These are phyloP conservation scores for Corvus hawaiiensis DNA, from an alignment of 2,113 vertebrate species.

Conservation along the genomic window DNA sequence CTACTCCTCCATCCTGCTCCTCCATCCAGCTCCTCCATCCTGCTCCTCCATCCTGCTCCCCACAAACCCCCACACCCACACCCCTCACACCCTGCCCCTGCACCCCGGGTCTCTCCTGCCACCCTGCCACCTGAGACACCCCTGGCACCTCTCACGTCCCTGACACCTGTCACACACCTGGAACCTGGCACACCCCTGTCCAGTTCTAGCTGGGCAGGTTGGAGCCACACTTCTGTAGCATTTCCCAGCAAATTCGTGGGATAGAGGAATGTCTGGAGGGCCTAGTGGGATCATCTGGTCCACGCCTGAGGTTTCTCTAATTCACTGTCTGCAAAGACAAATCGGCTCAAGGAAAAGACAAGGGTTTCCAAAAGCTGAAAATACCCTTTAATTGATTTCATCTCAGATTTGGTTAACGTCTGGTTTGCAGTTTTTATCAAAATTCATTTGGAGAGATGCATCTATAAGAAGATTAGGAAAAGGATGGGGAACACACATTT, in stretches of 20 bases:
- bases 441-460: not conserved
- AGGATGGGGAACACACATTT: not conserved
- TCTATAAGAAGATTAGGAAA: not conserved
- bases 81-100: too few relatives aligned
- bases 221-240: accelerated
- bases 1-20: not conserved
- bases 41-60: not conserved
- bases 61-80: too few relatives aligned
- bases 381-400: not conserved
- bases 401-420: not conserved
- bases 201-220: too few relatives aligned
- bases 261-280: not conserved
- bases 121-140: not conserved
- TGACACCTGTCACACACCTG: too few relatives aligned
- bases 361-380: not conserved
- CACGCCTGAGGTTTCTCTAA: too few relatives aligned
- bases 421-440: not conserved
- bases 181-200: too few relatives aligned
- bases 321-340: not conserved
- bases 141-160: not conserved
- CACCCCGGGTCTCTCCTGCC: not conserved
- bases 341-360: not conserved
- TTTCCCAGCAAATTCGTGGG: not conserved
- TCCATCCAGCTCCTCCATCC: too few relatives aligned
- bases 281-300: accelerated